Base-by-base conservation (phyloP, 2,888 invertebrate genomes). In the Drosophila lacicola region DNA sequence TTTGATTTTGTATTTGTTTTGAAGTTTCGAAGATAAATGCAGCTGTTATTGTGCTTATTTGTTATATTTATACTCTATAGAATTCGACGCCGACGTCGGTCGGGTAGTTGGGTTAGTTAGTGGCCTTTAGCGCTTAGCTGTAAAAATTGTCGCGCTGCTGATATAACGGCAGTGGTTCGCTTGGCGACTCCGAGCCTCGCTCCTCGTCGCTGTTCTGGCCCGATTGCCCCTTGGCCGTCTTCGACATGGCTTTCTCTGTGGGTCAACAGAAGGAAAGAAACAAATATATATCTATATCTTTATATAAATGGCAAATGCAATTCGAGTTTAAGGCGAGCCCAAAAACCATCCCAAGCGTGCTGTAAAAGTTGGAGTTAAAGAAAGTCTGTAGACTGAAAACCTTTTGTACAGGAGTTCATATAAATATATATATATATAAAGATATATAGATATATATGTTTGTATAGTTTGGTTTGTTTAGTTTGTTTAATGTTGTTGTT, bases 91-190 rank as follows among this genome's bases (percentile, higher is more conserved):
- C 69, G 17, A 17, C 33, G 64, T 47, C 83, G 82, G 76, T 67
- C 29, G 29, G 29, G 74, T 79, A 71, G 14, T 56, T 19, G 53
- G 29, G 39, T 46, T 55, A 37, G 45, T 50, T 50, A 19, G 21
- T 33, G 41, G 54, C 54, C 39, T 41, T 11, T 39, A 4, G 41
- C 44, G 50, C 66, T 93, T 93, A 95, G 70, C 94, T 94, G 92
- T 95, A 96, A 93, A 95, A 97, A 92, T 97, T 97, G 90, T 97
- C 96, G 90, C 97, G 94, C 92, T 97, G 97, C 92, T 97, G 97
- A 91, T 96, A 96, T 75, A 97, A 94, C 57, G 97, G 97, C 91
- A 97, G 94, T 91, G 96, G 95, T 60, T 96, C 95, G 82, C 95
- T 95, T 41, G 97, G 97, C 70, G 92, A 92, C 64, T 90, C 90